Evolutionary conservation across 2,888 invertebrate species (phyloP), one percentile per base, ranked within the genome.

Genomic region (Heliconius ismenius): DNA sequence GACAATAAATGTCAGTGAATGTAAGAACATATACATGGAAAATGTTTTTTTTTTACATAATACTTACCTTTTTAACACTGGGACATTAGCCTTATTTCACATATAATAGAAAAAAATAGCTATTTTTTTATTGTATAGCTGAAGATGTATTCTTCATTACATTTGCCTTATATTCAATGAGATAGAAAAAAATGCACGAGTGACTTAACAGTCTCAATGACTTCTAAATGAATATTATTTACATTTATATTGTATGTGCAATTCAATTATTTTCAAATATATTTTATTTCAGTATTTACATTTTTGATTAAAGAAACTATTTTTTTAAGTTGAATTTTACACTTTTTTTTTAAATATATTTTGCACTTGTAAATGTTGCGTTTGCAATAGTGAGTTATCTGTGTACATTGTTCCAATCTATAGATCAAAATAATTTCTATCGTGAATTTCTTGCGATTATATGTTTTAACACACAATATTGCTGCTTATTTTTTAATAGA

Each of bases 251-350:
- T 74, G 26, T 49, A 73, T 75, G 72, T 73, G 65, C 67, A 74
- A 74, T 73, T 60, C 63, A 67, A 74, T 74, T 77, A 49, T 76
- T 74, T 64, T 75, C 32, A 72, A 77, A 72, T 43, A 24, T 73
- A 69, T 39, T 67, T 24, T 67, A 73, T 75, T 75, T 67, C 49
- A 65, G 2, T 76, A 76, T 78, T 64, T 78, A 76, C 62, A 58
- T 69, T 76, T 68, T 67, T 67, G 15, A 75, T 75, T 13, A 67
- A 60, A 74, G 73, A 76, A 73, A 64, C 76, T 76, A 73, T 75
- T 78, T 76, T 78, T 76, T 76, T 76, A 64, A 70, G 26, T 62
- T 43, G 39, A 21, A 60, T 68, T 75, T 75, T 77, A 75, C 74
- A 77, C 62, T 21, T 49, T 65, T 26, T n/a, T 64, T 75, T 74